Evolutionary conservation across 2,888 invertebrate genomes (phyloP).

Genomic region (Lissonota sp.): DNA sequence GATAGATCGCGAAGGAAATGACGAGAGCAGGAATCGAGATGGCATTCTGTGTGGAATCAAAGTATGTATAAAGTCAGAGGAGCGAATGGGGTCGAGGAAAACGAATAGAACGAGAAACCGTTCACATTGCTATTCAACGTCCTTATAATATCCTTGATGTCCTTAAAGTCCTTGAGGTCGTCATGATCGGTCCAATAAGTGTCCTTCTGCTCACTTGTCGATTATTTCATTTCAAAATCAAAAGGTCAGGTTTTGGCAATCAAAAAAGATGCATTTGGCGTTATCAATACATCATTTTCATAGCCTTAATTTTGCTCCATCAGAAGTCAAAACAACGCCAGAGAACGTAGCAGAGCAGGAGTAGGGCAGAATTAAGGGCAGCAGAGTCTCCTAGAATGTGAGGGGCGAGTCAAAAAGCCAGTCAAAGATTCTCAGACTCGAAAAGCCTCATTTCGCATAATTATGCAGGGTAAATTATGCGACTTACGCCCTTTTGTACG

Average conservation of each 20-base stretch:
- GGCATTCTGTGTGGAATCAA: constrained; percentile 37
- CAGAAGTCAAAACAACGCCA: background rate
- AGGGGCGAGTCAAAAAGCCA: constrained; percentile 34
- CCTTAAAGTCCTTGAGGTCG: no score
- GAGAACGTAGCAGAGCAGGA: constrained; percentile 21
- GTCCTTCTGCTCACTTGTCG: no score
- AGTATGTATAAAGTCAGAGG: constrained; percentile 21
- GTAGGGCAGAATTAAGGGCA: constrained; percentile 43
- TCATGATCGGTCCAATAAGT: no score
- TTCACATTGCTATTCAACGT: no score
- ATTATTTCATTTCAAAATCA: no score
- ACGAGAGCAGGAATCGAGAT: constrained; percentile 34
- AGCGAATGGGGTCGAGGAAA: constrained; percentile 37
- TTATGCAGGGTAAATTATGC: background rate
- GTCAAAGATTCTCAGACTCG: background rate
- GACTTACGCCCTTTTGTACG: background rate
- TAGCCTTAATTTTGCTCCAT: no score
- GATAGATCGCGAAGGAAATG: constrained; percentile 43
- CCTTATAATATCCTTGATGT: no score
- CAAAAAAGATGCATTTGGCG: no score
- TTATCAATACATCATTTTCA: no score
- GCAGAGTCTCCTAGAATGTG: constrained; percentile 45
- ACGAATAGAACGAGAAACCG: background rate
- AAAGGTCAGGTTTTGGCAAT: no score
- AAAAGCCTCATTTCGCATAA: background rate